A percentile compares a stretch with the other conserved stretches of the same genome.
Conservation (phyloP, 2,888 invertebrate species). For the Rhogogaster chlorosoma region DNA sequence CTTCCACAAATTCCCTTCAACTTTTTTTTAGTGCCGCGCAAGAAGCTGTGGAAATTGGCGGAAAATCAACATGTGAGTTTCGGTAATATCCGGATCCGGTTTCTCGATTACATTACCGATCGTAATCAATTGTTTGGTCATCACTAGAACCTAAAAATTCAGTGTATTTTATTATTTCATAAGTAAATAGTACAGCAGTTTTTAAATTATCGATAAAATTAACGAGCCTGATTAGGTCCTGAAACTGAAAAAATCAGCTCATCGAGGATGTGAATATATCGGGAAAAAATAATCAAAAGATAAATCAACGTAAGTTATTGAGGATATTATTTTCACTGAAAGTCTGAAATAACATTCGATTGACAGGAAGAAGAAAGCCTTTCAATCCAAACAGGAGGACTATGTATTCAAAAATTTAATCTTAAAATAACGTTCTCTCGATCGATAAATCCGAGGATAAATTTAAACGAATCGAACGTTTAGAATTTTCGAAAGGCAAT, state of each 20-base stretch:
- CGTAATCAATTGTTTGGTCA: slow-evolving; percentile 15
- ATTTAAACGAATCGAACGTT: neutral
- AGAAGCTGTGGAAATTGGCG: neutral
- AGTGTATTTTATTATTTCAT: neutral
- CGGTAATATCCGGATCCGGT: neutral
- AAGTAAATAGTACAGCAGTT: neutral
- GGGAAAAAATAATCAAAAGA: neutral
- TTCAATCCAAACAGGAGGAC: neutral
- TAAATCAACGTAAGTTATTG: neutral
- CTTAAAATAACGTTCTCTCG: neutral
- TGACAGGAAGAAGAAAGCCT: neutral
- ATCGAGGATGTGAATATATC: neutral
- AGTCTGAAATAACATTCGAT: neutral
- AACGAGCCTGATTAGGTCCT: neutral
- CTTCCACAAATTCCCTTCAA: neutral
- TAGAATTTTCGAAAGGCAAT: neutral
- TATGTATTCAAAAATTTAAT: neutral
- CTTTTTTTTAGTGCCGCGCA: neutral
- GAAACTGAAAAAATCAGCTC: neutral
- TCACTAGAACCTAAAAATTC: slow-evolving; percentile 15
- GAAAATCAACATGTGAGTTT: neutral
- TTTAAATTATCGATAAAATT: slow-evolving; percentile 17
- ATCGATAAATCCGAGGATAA: neutral
- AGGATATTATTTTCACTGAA: neutral
- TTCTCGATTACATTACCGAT: neutral